Base-by-base conservation (phyloP, 2,888 invertebrate species). In the Tethea ocularis region DNA sequence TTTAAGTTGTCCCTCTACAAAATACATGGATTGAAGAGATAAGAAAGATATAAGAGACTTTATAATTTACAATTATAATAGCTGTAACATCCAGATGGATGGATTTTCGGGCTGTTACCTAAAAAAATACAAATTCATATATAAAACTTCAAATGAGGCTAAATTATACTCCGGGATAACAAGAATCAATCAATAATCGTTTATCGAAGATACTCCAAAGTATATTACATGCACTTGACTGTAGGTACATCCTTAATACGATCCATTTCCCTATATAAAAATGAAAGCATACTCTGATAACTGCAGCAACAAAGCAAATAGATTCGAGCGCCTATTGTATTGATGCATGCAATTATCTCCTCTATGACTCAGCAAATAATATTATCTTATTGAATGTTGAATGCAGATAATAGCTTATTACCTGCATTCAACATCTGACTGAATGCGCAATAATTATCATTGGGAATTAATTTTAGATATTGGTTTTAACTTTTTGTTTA, bases 291-390 rank as follows among this genome's bases (percentile, higher is more conserved):
- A 57, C 58, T 57, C 54, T 63, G 58, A 61, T 67, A 65, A 65
- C 63, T 68, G 67, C 67, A n/a, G n/a, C n/a, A n/a, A n/a, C n/a
- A 67, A 57, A 54, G 64, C 67, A 68, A 66, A 69, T 59, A 68
- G 57, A 64, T 53, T 59, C 55, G 53, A 33, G 60, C 57, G 64
- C 61, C 61, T 63, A 72, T 68, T 72, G 69, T 75, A 63, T 61
- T 67, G 63, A 64, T 64, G 66, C 63, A 63, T 57, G 62, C 70
- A 72, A 77, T 79, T 77, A 79, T 71, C 72, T 68, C 59, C 67
- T 67, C 71, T 72, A 71, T 72, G 66, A 58, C 61, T 64, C 58
- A 65, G 64, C 68, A 67, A 62, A 69, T 2, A 29, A 7, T 62
- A 63, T 17, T 61, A 58, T 62, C 55, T 51, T 29, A 58, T 38